A percentile compares a stretch with the other conserved stretches of the same genome.
These are phyloP conservation scores for Drosophila pseudotalamancana DNA, from an alignment of 2,888 invertebrate genomes.

Conservation along the genomic window DNA sequence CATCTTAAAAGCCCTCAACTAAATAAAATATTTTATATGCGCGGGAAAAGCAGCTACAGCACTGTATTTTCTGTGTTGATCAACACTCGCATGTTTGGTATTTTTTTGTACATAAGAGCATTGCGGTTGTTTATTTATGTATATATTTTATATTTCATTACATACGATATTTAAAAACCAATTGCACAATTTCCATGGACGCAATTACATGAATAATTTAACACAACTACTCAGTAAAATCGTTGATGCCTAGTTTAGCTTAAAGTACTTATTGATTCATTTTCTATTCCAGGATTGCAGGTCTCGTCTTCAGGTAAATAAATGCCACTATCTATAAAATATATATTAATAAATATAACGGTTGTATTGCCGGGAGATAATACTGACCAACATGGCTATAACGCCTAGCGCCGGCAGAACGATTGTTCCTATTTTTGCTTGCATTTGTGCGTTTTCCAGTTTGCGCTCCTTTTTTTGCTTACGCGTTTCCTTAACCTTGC, in stretches of 20 bases:
- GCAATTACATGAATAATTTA: slow-evolving; percentile 9
- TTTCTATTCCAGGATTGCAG: slow-evolving; percentile 80
- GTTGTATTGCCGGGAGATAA: accelerated
- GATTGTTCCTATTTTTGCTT: slow-evolving; percentile 91
- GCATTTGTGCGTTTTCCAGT: slow-evolving; percentile 92
- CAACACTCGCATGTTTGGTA: slow-evolving; percentile 10
- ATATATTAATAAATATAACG: background rate
- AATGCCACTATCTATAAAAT: slow-evolving; percentile 83
- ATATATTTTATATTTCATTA: slow-evolving; percentile 7
- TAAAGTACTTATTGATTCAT: slow-evolving; percentile 1
- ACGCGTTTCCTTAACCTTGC: slow-evolving; percentile 92
- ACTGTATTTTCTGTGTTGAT: background rate
- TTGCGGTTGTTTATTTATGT: slow-evolving; percentile 9
- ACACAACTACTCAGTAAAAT: slow-evolving; percentile 17
- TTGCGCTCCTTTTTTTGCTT: slow-evolving; percentile 93
- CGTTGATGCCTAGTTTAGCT: slow-evolving; percentile 12
- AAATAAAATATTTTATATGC: too few species aligned
- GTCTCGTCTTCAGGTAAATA: slow-evolving; percentile 92
- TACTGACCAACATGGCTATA: slow-evolving; percentile 87
- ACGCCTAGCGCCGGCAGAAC: slow-evolving; percentile 89
- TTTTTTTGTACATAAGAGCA: background rate
- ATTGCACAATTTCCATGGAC: slow-evolving; percentile 46
- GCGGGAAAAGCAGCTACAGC: background rate
- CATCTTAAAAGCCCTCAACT: too few species aligned
- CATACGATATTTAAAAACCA: slow-evolving; percentile 25